These are phyloP conservation scores for Notechis scutatus DNA, from an alignment of 2,113 vertebrate species.

Conservation along the genomic window DNA sequence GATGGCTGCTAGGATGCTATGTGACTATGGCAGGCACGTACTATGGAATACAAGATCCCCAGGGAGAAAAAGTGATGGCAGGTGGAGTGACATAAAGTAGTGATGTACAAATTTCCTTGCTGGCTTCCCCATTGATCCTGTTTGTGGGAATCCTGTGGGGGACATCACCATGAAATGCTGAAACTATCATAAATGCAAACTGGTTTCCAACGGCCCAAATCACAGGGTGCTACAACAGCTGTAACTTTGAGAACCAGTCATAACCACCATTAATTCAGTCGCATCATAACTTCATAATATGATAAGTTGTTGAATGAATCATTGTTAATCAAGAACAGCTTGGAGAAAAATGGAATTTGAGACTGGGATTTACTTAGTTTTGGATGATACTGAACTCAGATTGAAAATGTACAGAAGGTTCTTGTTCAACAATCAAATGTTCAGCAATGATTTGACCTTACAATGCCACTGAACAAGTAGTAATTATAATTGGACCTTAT, in stretches of 20 bases:
- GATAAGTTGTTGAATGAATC: neutral
- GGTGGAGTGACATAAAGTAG: too few species aligned
- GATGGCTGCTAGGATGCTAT: neutral
- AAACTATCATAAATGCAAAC: neutral
- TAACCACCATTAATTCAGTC: neutral
- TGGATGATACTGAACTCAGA: neutral
- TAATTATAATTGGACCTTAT: neutral
- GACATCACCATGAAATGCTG: neutral
- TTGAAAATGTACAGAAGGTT: neutral
- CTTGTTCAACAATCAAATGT: neutral
- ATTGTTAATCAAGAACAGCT: neutral
- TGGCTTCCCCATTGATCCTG: neutral
- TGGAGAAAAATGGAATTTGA: neutral
- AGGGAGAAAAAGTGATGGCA: too few species aligned
- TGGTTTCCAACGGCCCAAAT: neutral
- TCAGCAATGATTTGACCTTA: neutral
- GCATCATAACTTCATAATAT: neutral
- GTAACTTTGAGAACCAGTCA: neutral
- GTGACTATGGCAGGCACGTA: too few species aligned
- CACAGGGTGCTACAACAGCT: neutral
- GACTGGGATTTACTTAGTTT: neutral
- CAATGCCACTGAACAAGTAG: neutral
- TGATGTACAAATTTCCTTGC: too few species aligned
- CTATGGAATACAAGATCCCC: too few species aligned
- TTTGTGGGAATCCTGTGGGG: neutral